Evolutionary conservation across 2,797 vertebrate species (phyloP).

Genomic region (Botia almorhae): DNA sequence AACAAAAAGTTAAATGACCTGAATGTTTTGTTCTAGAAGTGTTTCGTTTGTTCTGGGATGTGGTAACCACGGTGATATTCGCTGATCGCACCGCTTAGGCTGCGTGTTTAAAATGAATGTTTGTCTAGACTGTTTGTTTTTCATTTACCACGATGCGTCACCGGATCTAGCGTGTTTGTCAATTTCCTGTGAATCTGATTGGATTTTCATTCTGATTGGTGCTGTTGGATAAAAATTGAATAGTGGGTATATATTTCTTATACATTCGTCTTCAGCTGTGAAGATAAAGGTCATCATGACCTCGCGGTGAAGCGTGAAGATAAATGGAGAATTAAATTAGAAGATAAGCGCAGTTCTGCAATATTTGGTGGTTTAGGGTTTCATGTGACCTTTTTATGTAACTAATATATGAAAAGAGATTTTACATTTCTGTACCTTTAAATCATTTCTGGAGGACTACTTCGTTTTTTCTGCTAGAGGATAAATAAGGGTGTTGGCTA

Average conservation of each 20-base stretch:
- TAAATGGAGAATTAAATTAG: too few species aligned
- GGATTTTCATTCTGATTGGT: background rate
- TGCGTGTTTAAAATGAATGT: slow-evolving; percentile 5
- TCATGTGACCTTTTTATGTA: too few species aligned
- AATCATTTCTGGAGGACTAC: too few species aligned
- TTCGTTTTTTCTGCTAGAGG: too few species aligned
- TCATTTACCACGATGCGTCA: background rate
- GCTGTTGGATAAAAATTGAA: background rate
- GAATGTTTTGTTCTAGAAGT: slow-evolving; percentile 14
- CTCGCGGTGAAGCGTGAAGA: too few species aligned
- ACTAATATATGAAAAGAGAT: too few species aligned
- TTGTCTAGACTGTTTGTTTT: slow-evolving; percentile 49
- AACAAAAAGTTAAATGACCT: slow-evolving; percentile 6
- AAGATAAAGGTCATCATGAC: too few species aligned
- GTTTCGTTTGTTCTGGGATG: background rate
- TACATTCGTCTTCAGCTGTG: too few species aligned
- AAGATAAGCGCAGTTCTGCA: too few species aligned
- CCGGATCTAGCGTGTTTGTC: slow-evolving; percentile 40
- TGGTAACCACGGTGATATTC: background rate
- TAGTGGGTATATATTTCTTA: background rate
- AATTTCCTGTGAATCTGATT: background rate
- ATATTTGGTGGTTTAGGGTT: too few species aligned
- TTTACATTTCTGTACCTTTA: too few species aligned
- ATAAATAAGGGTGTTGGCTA: background rate
- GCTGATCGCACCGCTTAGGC: background rate